These are phyloP conservation scores for Varecia variegata DNA, from an alignment of 2,797 vertebrate genomes.

Conservation along the genomic window DNA sequence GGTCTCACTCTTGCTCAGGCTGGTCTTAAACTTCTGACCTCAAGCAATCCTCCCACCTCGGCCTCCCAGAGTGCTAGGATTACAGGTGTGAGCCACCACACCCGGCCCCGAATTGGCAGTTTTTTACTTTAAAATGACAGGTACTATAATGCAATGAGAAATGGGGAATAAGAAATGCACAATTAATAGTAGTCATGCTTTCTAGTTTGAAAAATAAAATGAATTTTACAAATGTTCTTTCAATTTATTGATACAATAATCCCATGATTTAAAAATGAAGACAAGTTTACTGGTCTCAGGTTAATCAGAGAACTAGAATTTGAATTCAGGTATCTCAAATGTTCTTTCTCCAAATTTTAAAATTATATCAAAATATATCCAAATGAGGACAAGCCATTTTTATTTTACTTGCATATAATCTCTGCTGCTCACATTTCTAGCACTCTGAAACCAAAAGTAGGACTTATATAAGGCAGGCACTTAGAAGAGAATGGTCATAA, in stretches of 20 bases:
- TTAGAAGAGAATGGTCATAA: not conserved
- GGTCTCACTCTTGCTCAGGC: too few species aligned
- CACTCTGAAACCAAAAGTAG: constrained; percentile 29
- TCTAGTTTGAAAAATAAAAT: constrained; percentile 34
- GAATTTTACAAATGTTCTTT: not conserved
- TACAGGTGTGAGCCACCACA: too few species aligned
- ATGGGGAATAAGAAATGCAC: not conserved
- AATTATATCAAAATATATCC: not conserved
- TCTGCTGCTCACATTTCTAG: constrained; percentile 5
- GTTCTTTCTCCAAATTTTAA: constrained; percentile 6
- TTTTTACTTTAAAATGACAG: constrained; percentile 21
- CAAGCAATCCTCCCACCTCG: too few species aligned
- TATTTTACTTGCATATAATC: constrained; percentile 4
- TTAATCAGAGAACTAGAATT: not conserved
- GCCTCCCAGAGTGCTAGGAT: too few species aligned
- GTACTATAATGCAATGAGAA: not conserved
- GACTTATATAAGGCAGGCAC: not conserved
- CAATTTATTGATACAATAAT: not conserved
- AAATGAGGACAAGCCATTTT: not conserved
- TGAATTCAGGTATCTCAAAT: not conserved
- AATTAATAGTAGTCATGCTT: not conserved
- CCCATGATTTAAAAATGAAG: not conserved
- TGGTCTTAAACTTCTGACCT: too few species aligned
- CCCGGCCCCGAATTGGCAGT: not conserved
- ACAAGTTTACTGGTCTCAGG: not conserved